Percentiles rank a stretch among this genome's conserved stretches.
phyloP scores from a whole-genome alignment of 2,113 vertebrate genomes.

The Ctenodactylus gundi region DNA sequence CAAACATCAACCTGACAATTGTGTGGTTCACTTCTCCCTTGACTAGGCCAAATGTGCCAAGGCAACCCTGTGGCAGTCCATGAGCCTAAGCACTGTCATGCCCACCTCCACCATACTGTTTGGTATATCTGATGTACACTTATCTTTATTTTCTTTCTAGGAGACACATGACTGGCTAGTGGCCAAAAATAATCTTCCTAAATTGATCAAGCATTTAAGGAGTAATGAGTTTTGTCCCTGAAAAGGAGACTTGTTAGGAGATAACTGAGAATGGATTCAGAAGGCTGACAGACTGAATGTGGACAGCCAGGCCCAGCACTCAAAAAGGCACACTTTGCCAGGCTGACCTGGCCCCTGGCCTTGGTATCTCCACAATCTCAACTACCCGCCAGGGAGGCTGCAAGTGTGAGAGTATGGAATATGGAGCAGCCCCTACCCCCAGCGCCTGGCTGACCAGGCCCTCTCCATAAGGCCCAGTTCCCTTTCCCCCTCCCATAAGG shows the following conservation, averaged over 20 bases:
- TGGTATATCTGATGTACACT: neutral
- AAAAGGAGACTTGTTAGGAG: neutral
- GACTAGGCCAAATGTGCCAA: neutral
- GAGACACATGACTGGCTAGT: neutral
- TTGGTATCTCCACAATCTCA: neutral
- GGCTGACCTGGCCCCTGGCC: neutral
- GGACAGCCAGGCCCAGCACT: neutral
- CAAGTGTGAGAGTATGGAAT: neutral
- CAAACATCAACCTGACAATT: neutral
- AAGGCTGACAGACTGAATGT: neutral
- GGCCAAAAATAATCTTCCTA: neutral
- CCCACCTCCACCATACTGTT: neutral
- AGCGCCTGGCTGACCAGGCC: neutral
- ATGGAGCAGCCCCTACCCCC: neutral
- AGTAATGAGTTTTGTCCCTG: neutral
- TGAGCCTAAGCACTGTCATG: rapidly evolving
- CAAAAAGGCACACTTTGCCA: neutral
- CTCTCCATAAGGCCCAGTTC: neutral
- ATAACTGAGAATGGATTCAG: neutral
- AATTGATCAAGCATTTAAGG: neutral
- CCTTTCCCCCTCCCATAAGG: neutral
- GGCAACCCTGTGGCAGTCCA: neutral
- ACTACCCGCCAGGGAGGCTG: neutral
- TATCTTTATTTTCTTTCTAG: neutral
- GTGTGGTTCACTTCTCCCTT: rapidly evolving